Conservation (phyloP, 2,888 invertebrate species). For the Laspeyria flexula region DNA sequence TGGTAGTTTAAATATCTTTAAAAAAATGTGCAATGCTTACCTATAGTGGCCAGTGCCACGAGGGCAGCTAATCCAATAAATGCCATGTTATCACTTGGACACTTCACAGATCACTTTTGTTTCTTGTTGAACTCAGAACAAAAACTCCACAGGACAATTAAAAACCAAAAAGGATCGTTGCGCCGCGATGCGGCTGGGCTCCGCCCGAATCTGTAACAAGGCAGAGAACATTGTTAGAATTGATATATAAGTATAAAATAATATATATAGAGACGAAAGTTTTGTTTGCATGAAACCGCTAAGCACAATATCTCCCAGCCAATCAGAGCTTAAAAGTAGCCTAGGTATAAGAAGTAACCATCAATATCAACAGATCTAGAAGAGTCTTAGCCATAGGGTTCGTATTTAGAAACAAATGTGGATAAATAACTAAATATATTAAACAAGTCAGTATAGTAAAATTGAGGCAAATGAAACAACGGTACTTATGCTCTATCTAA, state of each 20-base stretch:
- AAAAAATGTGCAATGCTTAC: constrained; percentile 54
- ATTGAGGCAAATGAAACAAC: too few species aligned
- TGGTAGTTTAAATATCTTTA: not conserved
- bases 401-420: too few species aligned
- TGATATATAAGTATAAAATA: not conserved
- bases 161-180: constrained; percentile 55
- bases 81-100: constrained; percentile 70
- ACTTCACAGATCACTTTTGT: constrained; percentile 76
- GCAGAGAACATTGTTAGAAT: constrained; percentile 31
- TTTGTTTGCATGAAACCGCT: too few species aligned
- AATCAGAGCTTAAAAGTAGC: too few species aligned
- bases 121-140: constrained; percentile 60
- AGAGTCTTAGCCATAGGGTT: too few species aligned
- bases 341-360: too few species aligned
- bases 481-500: too few species aligned
- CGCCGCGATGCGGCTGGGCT: constrained; percentile 81
- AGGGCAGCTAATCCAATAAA: constrained; percentile 70
- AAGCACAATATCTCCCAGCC: too few species aligned
- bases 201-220: constrained; percentile 80
- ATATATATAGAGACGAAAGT: not conserved
- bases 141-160: constrained; percentile 48
- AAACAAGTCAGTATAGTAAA: too few species aligned
- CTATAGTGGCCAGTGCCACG: constrained; percentile 77
- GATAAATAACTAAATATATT: too few species aligned
- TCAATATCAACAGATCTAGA: too few species aligned